Base-by-base conservation (phyloP, 2,797 vertebrate genomes). In the Acridotheres tristis region DNA sequence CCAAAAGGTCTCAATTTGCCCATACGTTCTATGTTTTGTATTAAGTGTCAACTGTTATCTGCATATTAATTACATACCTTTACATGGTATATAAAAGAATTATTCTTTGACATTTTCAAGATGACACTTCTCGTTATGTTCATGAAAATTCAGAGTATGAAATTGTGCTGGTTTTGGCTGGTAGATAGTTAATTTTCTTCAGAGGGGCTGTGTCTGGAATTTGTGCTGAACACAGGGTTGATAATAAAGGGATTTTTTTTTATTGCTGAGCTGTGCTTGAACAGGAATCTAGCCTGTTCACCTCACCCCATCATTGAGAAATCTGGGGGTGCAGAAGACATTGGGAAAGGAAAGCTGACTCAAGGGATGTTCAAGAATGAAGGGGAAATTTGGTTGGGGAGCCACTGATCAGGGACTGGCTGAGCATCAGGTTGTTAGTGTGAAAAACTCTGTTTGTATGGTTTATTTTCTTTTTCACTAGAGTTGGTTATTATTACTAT, bases 321-420 rank as follows among this genome's bases (percentile, higher is more conserved):
- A 18, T n/a, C 45, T 59, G 58, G 15, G 7, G 6, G 3, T 71
- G 25, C 21, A 36, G 12, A 58, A 14, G 21, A 27, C 10, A 8
- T 1, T 47, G 66, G 58, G 45, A 45, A 47, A 21, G 38, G 22
- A 21, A 23, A 22, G 26, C 29, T 58, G 58, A 26, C 30, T 18
- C 21, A 58, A 34, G 36, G 23, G 36, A 21, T n/a, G 3, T 23
- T 38, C 16, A 43, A 43, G 21, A 34, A 5, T 13, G 47, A 47
- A 25, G n/a, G 34, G 21, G 23, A 72, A 47, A 2, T 5, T 15
- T n/a, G 22, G 11, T 2, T 55, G 17, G 7, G 38, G 13, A 5
- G 6, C 4, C 5, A 3, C 20, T 45, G 43, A 20, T 14, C 0
- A 1, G 23, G 22, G 13, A 4, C 18, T 48, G 6, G 15, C 18